Percentiles rank a stretch among this genome's conserved stretches.
phyloP scores from a whole-genome alignment of 2,797 vertebrate species.

The Decapterus maruadsi region DNA sequence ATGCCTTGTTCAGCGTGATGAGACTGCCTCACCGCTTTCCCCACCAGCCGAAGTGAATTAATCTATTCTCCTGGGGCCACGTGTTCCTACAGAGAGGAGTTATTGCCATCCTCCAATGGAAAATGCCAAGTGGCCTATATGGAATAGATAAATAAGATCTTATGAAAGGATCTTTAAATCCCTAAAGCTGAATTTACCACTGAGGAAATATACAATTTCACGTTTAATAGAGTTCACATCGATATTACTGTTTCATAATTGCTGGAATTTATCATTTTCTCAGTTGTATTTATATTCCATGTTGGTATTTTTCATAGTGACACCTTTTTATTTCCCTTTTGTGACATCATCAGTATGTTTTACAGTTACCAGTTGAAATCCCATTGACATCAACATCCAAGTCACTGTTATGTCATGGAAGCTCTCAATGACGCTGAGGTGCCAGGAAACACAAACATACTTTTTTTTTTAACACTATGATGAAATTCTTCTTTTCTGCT shows the following conservation, averaged over 20 bases:
- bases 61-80: conserved; percentile 55
- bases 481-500: too few species aligned
- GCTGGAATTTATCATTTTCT: neutral
- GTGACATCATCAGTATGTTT: neutral
- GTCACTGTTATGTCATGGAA: neutral
- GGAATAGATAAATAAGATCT: conserved; percentile 45
- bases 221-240: neutral
- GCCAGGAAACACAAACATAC: neutral
- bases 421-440: neutral
- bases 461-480: too few species aligned
- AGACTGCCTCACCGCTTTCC: conserved; percentile 44
- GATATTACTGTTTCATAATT: conserved; percentile 1
- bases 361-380: neutral
- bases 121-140: conserved; percentile 18
- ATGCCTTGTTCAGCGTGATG: conserved; percentile 54
- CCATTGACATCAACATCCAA: neutral
- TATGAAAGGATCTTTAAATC: conserved; percentile 26
- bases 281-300: neutral
- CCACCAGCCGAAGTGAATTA: conserved; percentile 36
- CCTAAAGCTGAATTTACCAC: neutral
- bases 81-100: conserved; percentile 56
- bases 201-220: neutral
- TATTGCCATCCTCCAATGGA: conserved; percentile 27
- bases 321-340: neutral
- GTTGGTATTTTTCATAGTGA: neutral